Conservation (phyloP, 2,888 invertebrate species). For the Bibio marci region DNA sequence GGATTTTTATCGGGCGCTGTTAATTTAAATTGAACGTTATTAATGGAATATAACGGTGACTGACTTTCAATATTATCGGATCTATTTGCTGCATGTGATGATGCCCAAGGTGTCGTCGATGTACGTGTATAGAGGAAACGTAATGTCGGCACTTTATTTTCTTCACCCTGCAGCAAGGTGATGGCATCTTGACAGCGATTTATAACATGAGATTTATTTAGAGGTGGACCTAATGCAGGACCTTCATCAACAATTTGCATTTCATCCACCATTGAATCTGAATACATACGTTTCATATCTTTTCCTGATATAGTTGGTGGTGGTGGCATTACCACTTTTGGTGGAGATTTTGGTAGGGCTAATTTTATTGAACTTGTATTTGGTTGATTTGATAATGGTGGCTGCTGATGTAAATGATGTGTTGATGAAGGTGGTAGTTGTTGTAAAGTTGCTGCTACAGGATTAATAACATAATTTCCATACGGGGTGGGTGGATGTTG, state of each 20-base stretch:
- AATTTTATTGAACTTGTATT: background rate
- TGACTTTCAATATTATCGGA: background rate
- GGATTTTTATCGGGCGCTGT: background rate
- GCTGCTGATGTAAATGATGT: no score
- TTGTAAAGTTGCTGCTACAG: background rate
- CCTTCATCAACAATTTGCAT: background rate
- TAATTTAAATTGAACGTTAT: background rate
- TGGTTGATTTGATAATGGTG: no score
- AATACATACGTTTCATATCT: background rate
- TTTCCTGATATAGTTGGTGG: background rate
- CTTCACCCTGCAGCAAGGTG: conserved; percentile 1
- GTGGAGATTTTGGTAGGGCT: background rate
- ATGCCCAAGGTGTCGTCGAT: no score
- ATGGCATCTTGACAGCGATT: conserved; percentile 1
- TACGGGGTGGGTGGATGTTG: no score
- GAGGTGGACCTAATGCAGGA: background rate
- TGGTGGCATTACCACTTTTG: background rate
- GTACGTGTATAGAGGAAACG: background rate
- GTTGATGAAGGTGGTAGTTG: background rate
- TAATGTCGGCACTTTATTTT: conserved; percentile 2
- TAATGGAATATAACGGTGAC: conserved; percentile 1
- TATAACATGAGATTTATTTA: conserved; percentile 1
- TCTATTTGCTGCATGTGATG: background rate
- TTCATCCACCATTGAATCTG: background rate
- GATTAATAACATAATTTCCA: no score